Conservation (phyloP, 2,113 vertebrate species). For the Chinchilla lanigera region DNA sequence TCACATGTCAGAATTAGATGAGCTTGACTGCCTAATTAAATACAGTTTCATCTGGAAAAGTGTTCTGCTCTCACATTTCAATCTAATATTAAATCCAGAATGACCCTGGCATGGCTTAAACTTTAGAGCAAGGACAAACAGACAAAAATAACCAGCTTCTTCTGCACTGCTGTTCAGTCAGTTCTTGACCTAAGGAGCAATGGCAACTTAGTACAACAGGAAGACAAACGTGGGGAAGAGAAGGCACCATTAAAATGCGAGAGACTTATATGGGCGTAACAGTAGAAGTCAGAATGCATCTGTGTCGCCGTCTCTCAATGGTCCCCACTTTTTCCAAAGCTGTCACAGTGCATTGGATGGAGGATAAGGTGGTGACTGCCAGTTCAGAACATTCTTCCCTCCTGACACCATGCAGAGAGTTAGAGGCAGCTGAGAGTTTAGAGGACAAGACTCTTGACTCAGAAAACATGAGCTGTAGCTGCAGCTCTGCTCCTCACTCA, state of each 20-base stretch:
- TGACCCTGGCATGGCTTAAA: background rate
- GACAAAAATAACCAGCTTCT: background rate
- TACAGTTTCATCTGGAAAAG: conserved; percentile 54
- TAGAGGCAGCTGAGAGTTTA: background rate
- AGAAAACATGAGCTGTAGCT: background rate
- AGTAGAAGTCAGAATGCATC: background rate
- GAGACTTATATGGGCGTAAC: fast-evolving
- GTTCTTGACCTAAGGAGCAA: background rate
- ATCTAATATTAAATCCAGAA: conserved; percentile 54
- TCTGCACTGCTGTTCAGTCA: background rate
- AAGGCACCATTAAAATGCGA: fast-evolving
- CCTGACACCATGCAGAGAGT: background rate
- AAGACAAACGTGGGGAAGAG: background rate
- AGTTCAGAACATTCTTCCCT: background rate
- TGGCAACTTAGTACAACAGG: background rate
- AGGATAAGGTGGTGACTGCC: background rate
- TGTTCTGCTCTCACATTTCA: conserved; percentile 52
- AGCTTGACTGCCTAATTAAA: conserved; percentile 69
- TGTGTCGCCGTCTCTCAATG: background rate
- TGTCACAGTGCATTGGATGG: background rate
- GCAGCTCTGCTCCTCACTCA: fast-evolving
- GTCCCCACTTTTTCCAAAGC: background rate
- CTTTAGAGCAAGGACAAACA: conserved; percentile 34
- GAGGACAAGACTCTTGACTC: background rate
- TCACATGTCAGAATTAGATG: conserved; percentile 61